A percentile compares a stretch with the other conserved stretches of the same genome.
Conservation (phyloP, 2,888 invertebrate species). For the Drosophila phalerata region DNA sequence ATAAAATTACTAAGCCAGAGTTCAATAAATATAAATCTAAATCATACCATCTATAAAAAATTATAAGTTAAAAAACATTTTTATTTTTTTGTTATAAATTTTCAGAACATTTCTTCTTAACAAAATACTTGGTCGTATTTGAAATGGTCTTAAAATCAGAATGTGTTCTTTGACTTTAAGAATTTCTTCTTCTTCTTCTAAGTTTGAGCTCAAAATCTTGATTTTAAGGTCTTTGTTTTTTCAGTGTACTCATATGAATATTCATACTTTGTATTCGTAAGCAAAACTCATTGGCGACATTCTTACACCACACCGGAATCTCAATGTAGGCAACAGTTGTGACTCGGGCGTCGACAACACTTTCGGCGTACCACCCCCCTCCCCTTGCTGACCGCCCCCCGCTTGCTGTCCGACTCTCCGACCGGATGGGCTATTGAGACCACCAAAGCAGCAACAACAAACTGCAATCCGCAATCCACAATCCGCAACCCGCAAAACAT, state of each 20-base stretch:
- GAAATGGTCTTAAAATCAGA: too few relatives aligned
- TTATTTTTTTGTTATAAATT: too few relatives aligned
- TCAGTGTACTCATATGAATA: background rate
- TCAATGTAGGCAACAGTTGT: conserved; percentile 78
- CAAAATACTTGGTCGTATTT: too few relatives aligned
- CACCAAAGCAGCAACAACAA: conserved; percentile 75
- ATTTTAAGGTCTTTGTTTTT: too few relatives aligned
- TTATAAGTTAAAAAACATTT: too few relatives aligned
- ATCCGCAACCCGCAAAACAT: conserved; percentile 46
- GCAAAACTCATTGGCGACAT: conserved; percentile 68
- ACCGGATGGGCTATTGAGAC: conserved; percentile 81
- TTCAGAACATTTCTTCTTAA: too few relatives aligned
- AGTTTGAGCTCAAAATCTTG: too few relatives aligned
- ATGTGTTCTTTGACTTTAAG: too few relatives aligned
- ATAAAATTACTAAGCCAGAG: too few relatives aligned
- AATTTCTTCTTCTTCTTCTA: too few relatives aligned
- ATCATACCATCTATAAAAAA: too few relatives aligned
- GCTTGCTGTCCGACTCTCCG: conserved; percentile 5
- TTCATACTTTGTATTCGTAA: conserved; percentile 25
- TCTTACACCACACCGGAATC: conserved; percentile 80
- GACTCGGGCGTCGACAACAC: conserved; percentile 79
- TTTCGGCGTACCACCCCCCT: conserved; percentile 28
- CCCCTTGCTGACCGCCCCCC: background rate
- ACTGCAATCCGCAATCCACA: conserved; percentile 16
- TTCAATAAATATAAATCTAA: too few relatives aligned